Evolutionary conservation across 2,888 invertebrate species (phyloP).

Genomic region (Caenorhabditis imperialis): DNA sequence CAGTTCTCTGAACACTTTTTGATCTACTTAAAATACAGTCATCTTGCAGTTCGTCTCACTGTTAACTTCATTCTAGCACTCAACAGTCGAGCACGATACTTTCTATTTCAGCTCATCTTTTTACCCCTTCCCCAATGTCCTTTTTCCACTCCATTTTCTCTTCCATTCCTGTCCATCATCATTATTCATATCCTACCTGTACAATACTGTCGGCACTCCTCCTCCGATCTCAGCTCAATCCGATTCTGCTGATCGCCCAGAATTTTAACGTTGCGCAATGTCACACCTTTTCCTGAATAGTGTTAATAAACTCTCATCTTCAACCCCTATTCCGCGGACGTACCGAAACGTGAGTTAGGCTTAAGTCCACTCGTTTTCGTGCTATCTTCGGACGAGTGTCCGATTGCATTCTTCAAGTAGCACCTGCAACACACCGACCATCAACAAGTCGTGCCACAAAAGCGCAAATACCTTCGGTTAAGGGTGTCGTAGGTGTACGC

Average conservation of each 20-base stretch:
- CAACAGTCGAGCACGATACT: too few species aligned
- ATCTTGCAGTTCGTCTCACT: too few species aligned
- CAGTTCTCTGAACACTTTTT: too few species aligned
- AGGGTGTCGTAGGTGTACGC: constrained; percentile 64
- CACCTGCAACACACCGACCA: constrained; percentile 50
- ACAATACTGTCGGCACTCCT: constrained; percentile 73
- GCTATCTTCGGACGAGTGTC: constrained; percentile 67
- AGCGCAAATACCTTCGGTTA: constrained; percentile 46
- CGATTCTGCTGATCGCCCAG: constrained; percentile 65
- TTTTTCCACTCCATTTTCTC: not conserved
- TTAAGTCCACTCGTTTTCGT: constrained; percentile 71
- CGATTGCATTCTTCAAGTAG: constrained; percentile 73
- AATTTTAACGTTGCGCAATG: constrained; percentile 68
- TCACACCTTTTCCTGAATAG: constrained; percentile 62
- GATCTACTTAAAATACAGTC: too few species aligned
- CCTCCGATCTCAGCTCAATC: constrained; percentile 63
- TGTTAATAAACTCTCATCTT: not conserved
- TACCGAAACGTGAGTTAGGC: constrained; percentile 68
- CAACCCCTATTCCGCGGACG: not conserved
- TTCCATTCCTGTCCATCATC: too few species aligned
- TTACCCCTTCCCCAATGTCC: too few species aligned
- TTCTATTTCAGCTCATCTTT: too few species aligned
- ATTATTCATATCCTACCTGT: constrained; percentile 58
- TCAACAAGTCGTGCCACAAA: not conserved
- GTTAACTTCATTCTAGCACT: too few species aligned